Evolutionary conservation across 2,888 invertebrate genomes (phyloP), one percentile per base, ranked within the genome.

Genomic region (Andrena marginata): DNA sequence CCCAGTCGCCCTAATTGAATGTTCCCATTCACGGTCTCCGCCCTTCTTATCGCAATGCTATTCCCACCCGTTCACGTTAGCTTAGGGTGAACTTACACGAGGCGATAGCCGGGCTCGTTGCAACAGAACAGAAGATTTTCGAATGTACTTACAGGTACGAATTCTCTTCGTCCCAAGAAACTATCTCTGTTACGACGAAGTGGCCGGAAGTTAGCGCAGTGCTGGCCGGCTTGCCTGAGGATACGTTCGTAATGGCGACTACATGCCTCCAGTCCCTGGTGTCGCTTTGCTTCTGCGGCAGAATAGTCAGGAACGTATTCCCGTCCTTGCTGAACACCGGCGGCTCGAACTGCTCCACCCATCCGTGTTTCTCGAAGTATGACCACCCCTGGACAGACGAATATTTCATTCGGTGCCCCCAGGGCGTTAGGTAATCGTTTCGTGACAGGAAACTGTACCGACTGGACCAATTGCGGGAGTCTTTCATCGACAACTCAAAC

Each of bases 331-430:
- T 97, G 91, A 97, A 97, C 60, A 96, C 94, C 0, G 97, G 96
- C 0, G 97, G 95, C 42, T 96, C 96, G 91, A 97, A 97, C 49
- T 96, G 94, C 91, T 97, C 97, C n/a, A 98, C 95, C 98, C 97
- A 98, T 16, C 97, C 98, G 2, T 95, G 94, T 13, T 94, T 88
- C 89, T 95, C 94, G 20, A 75, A 77, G 73, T 93, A 92, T 42
- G 85, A 87, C 35, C 93, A 83, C 2, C 90, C 92, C 94, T 94
- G 80, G 16, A 83, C 86, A 48, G 20, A 69, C 62, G 62, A 80
- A 80, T 80, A 82, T 75, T 75, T 75, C 70, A 80, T 79, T 63
- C 23, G 3, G 10, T 23, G 56, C 23, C 56, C 54, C 10, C 1
- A 56, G 23, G 23, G 23, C 10, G 23, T 26, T 20, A n/a, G 51